Evolutionary conservation across 2,113 vertebrate genomes (phyloP), one percentile per base, ranked within the genome.

Genomic region (Anguilla japonica): DNA sequence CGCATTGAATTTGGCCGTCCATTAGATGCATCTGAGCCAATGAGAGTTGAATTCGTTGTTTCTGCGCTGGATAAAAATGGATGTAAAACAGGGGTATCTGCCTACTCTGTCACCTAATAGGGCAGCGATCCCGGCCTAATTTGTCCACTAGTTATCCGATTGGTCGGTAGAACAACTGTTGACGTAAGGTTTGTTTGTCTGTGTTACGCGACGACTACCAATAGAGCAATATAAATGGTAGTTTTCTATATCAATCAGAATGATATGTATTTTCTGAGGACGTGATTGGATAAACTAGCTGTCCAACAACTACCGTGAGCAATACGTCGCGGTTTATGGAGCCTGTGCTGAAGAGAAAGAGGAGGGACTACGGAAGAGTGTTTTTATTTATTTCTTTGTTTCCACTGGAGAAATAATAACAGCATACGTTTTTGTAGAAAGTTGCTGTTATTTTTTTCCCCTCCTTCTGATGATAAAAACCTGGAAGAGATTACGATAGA

Each of bases 371-470:
- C 41, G 6, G 79, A 78, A 87, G 93, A 90, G 92, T 95, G 94
- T 95, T 96, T 94, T 96, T 95, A 95, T 96, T 96, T 96, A 95
- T 96, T 94, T 96, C 94, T 96, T 95, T 96, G 95, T 96, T 95
- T 95, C 95, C 93, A 92, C 90, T 92, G 92, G 91, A 89, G 90
- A 94, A 95, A 94, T 92, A 94, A 92, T 94, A 93, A 92, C 94
- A 92, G 91, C 90, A 87, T 86, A 90, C 90, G 87, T 92, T 92
- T 92, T 89, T 91, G 88, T 90, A 91, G 90, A 88, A 89, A 88
- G 92, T 92, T 90, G 89, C 92, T 87, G 90, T 92, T 91, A 92
- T 91, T 84, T 41, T 91, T 84, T 41, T 53, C 13, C 13, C 50
- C 87, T 86, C 86, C n/a, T 6, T 91, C 82, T 82, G 85, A 90